phyloP scores from a whole-genome alignment of 2,888 invertebrate genomes.

The Mythimna loreyi region DNA sequence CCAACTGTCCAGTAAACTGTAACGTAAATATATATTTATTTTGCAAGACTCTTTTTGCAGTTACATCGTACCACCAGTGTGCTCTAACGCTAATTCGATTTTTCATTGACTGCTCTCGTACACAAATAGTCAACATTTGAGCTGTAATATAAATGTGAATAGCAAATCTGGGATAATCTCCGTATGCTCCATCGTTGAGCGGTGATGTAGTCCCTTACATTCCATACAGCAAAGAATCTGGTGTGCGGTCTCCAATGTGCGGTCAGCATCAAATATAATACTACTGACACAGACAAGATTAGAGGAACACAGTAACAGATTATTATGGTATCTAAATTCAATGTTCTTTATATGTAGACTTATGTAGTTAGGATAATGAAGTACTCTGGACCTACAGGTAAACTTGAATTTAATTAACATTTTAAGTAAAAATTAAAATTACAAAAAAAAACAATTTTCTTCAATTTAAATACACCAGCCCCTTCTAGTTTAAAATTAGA shows the following conservation, averaged over 20 bases:
- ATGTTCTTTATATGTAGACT: too few relatives aligned
- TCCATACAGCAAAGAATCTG: conserved; percentile 2
- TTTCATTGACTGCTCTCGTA: conserved; percentile 10
- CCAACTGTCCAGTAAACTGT: neutral
- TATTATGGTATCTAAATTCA: neutral
- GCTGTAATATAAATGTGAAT: neutral
- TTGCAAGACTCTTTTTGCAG: neutral
- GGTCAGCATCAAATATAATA: conserved; percentile 36
- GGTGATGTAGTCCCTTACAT: neutral
- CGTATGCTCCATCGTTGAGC: neutral
- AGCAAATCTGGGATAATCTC: neutral
- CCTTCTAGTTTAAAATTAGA: too few relatives aligned
- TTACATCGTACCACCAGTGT: neutral
- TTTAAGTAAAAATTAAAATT: too few relatives aligned
- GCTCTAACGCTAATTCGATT: conserved; percentile 5
- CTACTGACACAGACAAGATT: conserved; percentile 35
- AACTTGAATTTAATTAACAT: too few relatives aligned
- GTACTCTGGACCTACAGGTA: too few relatives aligned
- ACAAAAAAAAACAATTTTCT: too few relatives aligned
- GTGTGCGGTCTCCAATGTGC: conserved; percentile 29
- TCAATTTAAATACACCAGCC: too few relatives aligned
- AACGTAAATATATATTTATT: neutral
- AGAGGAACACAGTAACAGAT: conserved; percentile 25
- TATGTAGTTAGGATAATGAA: too few relatives aligned
- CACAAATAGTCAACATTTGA: neutral